Conservation (phyloP, 1,140 invertebrate species). For the Frieseomelitta varia region DNA sequence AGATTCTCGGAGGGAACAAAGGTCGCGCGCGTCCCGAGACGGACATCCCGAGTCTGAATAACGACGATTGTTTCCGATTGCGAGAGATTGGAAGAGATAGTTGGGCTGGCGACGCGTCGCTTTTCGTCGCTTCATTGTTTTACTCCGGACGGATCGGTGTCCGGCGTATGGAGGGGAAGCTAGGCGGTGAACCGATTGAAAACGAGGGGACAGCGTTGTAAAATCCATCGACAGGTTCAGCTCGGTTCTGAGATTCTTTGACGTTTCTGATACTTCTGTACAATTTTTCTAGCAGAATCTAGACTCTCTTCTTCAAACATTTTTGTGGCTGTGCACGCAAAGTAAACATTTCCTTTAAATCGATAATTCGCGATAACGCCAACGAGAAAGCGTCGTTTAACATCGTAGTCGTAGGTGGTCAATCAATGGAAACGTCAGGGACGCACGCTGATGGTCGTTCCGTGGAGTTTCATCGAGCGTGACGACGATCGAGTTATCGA, state of each 20-base stretch:
- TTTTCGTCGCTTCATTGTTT: slow-evolving; percentile 46
- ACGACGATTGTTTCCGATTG: slow-evolving; percentile 47
- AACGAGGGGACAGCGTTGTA: slow-evolving; percentile 22
- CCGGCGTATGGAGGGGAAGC: background rate
- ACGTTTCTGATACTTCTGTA: too few relatives aligned
- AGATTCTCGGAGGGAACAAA: slow-evolving; percentile 68
- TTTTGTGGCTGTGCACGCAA: background rate
- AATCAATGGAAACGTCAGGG: background rate
- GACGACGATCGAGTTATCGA: slow-evolving; percentile 46
- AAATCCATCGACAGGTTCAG: slow-evolving; percentile 6
- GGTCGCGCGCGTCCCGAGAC: slow-evolving; percentile 27
- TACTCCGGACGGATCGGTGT: slow-evolving; percentile 6
- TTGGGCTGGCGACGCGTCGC: slow-evolving; percentile 8
- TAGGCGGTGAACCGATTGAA: slow-evolving; percentile 15
- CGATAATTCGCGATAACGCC: background rate
- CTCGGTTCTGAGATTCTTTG: background rate
- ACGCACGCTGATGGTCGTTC: background rate
- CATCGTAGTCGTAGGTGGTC: background rate
- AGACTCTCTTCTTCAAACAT: background rate
- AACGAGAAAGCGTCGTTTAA: too few relatives aligned
- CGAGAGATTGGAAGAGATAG: background rate
- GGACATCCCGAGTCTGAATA: slow-evolving; percentile 56
- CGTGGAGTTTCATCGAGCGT: slow-evolving; percentile 31
- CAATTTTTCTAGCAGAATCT: background rate
- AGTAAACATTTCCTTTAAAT: background rate